These are phyloP conservation scores for Cyanocitta stelleri DNA, from an alignment of 2,113 vertebrate species.

Conservation along the genomic window DNA sequence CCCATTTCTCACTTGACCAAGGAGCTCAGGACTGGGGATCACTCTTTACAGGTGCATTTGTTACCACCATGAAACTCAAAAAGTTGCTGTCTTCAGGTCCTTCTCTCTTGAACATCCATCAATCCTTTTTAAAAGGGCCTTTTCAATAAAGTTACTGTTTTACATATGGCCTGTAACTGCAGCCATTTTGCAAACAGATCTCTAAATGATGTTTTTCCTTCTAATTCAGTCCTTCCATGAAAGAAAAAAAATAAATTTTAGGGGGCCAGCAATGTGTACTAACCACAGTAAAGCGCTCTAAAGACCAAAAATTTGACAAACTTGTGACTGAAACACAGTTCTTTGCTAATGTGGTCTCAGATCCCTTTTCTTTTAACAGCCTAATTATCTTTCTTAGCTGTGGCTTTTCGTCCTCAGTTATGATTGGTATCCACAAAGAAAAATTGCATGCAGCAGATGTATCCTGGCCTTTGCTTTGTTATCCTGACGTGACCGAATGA, in stretches of 20 bases:
- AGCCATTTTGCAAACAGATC: not conserved
- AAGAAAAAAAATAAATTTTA: not conserved
- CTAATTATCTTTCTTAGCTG: not conserved
- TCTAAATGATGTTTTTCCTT: not conserved
- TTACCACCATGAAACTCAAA: accelerated
- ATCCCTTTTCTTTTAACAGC: not conserved
- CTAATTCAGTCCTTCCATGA: not conserved
- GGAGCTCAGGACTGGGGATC: not conserved
- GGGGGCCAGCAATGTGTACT: not conserved
- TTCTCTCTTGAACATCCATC: not conserved
- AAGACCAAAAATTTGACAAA: not conserved
- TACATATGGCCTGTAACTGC: not conserved
- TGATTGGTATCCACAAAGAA: not conserved
- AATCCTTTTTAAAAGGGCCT: not conserved
- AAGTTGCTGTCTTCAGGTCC: not conserved
- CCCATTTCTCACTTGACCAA: not conserved
- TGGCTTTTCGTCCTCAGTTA: not conserved
- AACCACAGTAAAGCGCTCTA: not conserved
- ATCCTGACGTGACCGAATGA: not conserved
- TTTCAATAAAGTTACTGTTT: not conserved
- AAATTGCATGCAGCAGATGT: not conserved
- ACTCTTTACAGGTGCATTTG: not conserved
- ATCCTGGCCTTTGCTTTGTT: not conserved
- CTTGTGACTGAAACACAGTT: not conserved
- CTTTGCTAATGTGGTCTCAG: not conserved